phyloP scores from a whole-genome alignment of 2,113 vertebrate genomes.

The Carassius auratus region DNA sequence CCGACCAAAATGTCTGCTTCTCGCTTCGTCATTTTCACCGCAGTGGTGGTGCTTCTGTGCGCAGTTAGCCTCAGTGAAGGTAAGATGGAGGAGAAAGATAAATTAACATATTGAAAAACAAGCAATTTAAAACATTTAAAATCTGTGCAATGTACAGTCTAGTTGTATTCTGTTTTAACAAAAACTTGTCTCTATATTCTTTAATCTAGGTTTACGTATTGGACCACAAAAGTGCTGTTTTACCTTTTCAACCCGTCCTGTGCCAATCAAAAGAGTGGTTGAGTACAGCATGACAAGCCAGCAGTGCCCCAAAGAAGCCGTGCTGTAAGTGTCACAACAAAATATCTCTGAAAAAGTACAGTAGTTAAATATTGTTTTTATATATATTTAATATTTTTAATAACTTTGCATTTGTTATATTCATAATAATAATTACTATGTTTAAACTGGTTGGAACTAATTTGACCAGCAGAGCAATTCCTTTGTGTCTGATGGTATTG shows the following conservation, averaged over 20 bases:
- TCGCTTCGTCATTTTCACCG: too few relatives aligned
- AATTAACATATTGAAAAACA: background rate
- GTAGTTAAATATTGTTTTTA: background rate
- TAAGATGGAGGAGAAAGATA: conserved; percentile 50
- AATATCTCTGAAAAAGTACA: background rate
- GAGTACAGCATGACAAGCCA: conserved; percentile 69
- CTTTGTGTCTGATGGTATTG: too few relatives aligned
- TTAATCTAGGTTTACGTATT: conserved; percentile 65
- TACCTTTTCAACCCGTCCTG: conserved; percentile 30
- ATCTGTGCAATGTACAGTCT: background rate
- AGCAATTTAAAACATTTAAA: background rate
- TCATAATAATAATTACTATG: background rate
- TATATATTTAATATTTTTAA: background rate
- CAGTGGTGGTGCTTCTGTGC: too few relatives aligned
- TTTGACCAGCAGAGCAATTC: background rate
- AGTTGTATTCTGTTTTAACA: too few relatives aligned
- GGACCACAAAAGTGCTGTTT: conserved; percentile 72
- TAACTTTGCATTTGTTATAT: background rate
- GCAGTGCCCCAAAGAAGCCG: conserved; percentile 65
- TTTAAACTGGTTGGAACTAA: background rate
- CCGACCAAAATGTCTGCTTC: too few relatives aligned
- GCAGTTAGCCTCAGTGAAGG: too few relatives aligned
- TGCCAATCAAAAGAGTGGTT: conserved; percentile 40
- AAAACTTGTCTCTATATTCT: too few relatives aligned
- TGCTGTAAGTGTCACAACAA: conserved; percentile 67